phyloP scores from a whole-genome alignment of 92 coral and sea anemone genomes.

The Epizoanthus illoricatus region DNA sequence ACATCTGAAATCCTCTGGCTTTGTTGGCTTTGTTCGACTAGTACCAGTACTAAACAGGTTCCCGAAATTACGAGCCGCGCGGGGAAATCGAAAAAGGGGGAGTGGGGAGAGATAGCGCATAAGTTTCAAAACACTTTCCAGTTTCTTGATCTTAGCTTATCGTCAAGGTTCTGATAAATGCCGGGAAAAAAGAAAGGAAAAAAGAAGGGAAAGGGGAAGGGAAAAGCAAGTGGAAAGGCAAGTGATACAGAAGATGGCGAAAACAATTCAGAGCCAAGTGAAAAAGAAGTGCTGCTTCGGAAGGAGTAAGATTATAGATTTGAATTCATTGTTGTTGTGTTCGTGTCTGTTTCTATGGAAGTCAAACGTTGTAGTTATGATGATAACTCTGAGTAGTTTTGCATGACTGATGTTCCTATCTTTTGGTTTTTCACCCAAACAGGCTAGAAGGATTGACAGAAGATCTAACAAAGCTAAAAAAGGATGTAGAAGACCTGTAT shows the following conservation, averaged over 20 bases:
- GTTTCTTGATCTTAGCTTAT: no score
- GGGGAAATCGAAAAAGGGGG: not conserved
- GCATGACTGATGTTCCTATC: not conserved
- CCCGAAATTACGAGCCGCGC: not conserved
- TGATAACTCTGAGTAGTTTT: not conserved
- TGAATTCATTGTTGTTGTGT: not conserved
- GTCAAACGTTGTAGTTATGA: not conserved
- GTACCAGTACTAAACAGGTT: slow-evolving; percentile 32
- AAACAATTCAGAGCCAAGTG: slow-evolving; percentile 64
- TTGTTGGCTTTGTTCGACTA: slow-evolving; percentile 38
- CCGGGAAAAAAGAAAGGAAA: slow-evolving; percentile 95
- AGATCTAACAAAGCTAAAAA: slow-evolving; percentile 66
- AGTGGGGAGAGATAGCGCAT: no score
- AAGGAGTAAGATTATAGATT: slow-evolving; percentile 87
- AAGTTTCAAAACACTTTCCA: no score
- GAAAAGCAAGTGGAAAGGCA: slow-evolving; percentile 72
- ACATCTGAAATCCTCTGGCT: no score
- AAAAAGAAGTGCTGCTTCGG: slow-evolving; percentile 74
- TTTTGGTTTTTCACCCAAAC: slow-evolving; percentile 2
- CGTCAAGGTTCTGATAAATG: slow-evolving; percentile 45
- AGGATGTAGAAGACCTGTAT: slow-evolving; percentile 97
- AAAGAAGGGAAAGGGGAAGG: slow-evolving; percentile 77
- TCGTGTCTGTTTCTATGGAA: slow-evolving; percentile 22
- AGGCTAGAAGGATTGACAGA: slow-evolving; percentile 80
- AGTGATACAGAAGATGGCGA: slow-evolving; percentile 55